Conservation (phyloP, 53 echinoderm and acorn worm genomes). For the Henricia sp. region DNA sequence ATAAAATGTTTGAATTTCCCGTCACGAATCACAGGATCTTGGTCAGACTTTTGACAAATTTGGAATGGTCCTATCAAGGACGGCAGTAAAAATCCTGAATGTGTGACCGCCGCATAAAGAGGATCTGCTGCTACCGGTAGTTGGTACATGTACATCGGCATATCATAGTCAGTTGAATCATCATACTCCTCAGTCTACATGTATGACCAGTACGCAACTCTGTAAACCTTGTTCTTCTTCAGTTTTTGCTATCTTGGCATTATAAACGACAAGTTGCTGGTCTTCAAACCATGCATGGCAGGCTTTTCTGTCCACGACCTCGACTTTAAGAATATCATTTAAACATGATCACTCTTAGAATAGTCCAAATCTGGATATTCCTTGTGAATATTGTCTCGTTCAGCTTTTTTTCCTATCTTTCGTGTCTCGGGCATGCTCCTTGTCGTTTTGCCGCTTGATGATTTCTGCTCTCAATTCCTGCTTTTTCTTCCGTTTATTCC, state of each 20-base stretch:
- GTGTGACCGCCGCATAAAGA: no score
- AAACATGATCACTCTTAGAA: slow-evolving; percentile 27
- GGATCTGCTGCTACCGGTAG: slow-evolving; percentile 55
- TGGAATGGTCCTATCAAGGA: no score
- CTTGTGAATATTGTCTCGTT: slow-evolving; percentile 14
- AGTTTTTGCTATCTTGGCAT: slow-evolving; percentile 65
- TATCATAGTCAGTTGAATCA: slow-evolving; percentile 61
- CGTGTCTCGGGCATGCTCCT: slow-evolving; percentile 56
- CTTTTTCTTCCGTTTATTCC: slow-evolving; percentile 50
- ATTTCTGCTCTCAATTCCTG: slow-evolving; percentile 65
- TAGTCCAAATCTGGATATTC: slow-evolving; percentile 53
- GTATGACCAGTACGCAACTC: slow-evolving; percentile 62
- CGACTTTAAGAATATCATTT: slow-evolving; percentile 47
- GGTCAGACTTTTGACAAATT: no score
- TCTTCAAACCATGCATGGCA: slow-evolving; percentile 67
- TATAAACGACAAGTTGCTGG: slow-evolving; percentile 41
- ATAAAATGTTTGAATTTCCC: no score
- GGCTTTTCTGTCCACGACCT: slow-evolving; percentile 48
- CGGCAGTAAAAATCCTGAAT: no score
- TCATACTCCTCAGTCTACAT: slow-evolving; percentile 56
- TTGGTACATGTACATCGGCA: slow-evolving; percentile 54
- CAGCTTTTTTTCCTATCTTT: slow-evolving; percentile 53
- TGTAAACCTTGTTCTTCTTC: slow-evolving; percentile 33
- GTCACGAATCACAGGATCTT: no score
- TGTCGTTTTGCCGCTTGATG: slow-evolving; percentile 52